phyloP scores from a whole-genome alignment of 2,888 invertebrate species.

The Brachycybe producta region DNA sequence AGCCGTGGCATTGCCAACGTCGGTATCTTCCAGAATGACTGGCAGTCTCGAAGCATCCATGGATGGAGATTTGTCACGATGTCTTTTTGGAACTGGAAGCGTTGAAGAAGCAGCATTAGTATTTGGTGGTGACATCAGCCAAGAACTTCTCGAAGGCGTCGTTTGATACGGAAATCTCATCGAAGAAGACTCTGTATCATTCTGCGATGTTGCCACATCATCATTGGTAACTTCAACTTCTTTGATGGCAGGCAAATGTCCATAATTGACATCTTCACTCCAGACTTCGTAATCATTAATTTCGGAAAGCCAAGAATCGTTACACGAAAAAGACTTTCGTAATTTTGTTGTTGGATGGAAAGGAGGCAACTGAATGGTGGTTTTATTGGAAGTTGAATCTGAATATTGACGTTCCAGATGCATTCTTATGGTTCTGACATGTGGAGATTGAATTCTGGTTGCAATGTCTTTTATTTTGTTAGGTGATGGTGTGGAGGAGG shows the following conservation, averaged over 20 bases:
- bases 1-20: background rate
- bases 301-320: constrained; percentile 6
- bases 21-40: constrained; percentile 4
- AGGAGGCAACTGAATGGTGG: background rate
- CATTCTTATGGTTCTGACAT: too few species aligned
- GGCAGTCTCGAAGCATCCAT: constrained; percentile 4
- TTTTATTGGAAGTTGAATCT: too few species aligned
- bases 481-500: background rate
- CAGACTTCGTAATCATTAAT: background rate
- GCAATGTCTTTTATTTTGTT: too few species aligned
- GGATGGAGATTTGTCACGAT: background rate
- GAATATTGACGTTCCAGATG: too few species aligned
- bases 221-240: constrained; percentile 8
- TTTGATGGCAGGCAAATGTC: constrained; percentile 4
- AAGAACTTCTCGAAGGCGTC: background rate
- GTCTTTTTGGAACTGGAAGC: background rate
- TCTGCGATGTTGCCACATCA: background rate
- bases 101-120: background rate
- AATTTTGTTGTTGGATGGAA: background rate
- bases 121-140: background rate
- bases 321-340: constrained; percentile 8
- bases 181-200: too few species aligned
- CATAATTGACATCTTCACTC: background rate
- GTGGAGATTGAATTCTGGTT: background rate
- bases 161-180: too few species aligned